A percentile compares a stretch with the other conserved stretches of the same genome.
These are phyloP conservation scores for Nemotelus pantherinus DNA, from an alignment of 2,888 invertebrate genomes.

Conservation along the genomic window DNA sequence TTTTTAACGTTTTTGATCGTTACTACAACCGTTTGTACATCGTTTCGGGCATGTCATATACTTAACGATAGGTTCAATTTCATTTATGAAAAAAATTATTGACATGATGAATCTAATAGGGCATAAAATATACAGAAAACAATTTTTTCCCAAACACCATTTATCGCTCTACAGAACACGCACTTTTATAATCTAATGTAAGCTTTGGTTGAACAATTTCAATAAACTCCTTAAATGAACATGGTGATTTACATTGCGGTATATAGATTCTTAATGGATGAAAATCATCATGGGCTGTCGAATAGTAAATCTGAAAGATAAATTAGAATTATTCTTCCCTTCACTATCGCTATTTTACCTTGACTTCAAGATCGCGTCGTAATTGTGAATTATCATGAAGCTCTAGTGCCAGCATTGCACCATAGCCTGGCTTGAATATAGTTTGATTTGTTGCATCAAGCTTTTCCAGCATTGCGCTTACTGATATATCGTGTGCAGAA, in stretches of 20 bases:
- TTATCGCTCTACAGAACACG: not conserved
- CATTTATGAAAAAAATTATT: too few relatives aligned
- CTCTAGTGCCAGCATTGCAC: constrained; percentile 75
- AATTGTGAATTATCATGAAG: constrained; percentile 66
- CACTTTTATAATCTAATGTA: constrained; percentile 8
- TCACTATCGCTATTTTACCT: constrained; percentile 61
- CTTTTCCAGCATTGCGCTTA: constrained; percentile 75
- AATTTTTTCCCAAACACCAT: too few relatives aligned
- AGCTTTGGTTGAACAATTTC: not conserved
- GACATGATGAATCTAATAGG: too few relatives aligned
- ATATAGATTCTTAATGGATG: constrained; percentile 8
- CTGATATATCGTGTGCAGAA: constrained; percentile 80
- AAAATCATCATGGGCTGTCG: not conserved
- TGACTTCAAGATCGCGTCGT: constrained; percentile 64
- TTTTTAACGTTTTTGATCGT: too few relatives aligned
- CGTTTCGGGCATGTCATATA: too few relatives aligned
- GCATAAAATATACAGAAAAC: too few relatives aligned
- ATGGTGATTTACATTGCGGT: constrained; percentile 18
- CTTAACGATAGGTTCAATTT: too few relatives aligned
- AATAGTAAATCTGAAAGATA: constrained; percentile 25
- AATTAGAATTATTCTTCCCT: not conserved
- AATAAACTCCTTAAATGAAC: constrained; percentile 13
- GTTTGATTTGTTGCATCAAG: constrained; percentile 70
- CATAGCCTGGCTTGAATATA: constrained; percentile 73
- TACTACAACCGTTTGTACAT: too few relatives aligned